phyloP scores from a whole-genome alignment of 2,888 invertebrate species.

The Sacculina carcini region DNA sequence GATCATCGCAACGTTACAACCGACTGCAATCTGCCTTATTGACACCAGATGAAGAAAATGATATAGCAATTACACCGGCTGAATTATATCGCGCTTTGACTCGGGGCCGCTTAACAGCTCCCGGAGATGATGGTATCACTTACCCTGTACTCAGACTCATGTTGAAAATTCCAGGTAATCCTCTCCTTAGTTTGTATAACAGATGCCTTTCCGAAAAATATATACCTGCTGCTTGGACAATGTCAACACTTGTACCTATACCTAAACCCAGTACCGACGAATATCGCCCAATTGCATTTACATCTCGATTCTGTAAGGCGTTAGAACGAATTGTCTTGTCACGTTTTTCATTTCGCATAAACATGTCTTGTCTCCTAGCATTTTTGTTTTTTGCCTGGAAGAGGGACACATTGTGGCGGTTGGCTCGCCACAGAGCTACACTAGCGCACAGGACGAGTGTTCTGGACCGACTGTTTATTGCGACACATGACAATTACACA shows the following conservation, averaged over 20 bases:
- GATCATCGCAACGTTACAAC: not conserved
- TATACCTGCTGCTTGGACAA: constrained; percentile 1
- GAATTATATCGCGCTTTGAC: not conserved
- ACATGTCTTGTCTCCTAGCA: too few relatives aligned
- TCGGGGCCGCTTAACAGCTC: not conserved
- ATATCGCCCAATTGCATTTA: too few relatives aligned
- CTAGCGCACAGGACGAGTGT: too few relatives aligned
- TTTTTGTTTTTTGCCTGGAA: too few relatives aligned
- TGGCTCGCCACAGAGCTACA: too few relatives aligned
- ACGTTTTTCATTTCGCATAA: too few relatives aligned
- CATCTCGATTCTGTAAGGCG: constrained; percentile 2
- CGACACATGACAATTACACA: too few relatives aligned
- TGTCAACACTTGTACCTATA: not conserved
- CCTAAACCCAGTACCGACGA: constrained; percentile 2
- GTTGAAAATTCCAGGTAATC: not conserved
- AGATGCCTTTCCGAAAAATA: not conserved
- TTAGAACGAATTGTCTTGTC: not conserved
- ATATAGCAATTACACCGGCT: not conserved
- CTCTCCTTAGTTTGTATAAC: not conserved
- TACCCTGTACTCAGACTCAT: not conserved
- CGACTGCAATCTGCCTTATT: not conserved
- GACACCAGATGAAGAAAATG: not conserved
- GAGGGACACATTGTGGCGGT: too few relatives aligned
- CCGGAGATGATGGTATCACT: constrained; percentile 4
- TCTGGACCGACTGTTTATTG: too few relatives aligned